Evolutionary conservation across 1,140 invertebrate species (phyloP).

Genomic region (Magallana ariakensis): DNA sequence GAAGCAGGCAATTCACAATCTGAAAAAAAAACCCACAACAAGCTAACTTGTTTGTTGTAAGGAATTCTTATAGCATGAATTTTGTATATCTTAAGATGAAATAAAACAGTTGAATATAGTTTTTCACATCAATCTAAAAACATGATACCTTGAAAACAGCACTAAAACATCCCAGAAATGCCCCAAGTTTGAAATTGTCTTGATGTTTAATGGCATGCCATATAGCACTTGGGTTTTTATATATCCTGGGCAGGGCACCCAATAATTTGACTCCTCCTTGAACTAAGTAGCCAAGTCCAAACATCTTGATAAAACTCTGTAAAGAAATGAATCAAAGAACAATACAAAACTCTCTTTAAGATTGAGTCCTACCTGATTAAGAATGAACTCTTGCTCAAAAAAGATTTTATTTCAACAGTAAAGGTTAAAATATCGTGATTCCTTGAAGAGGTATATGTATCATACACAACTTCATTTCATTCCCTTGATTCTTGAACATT

Average conservation of each 20-base stretch:
- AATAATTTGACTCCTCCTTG: slow-evolving; percentile 73
- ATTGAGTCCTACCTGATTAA: no score
- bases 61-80: no score
- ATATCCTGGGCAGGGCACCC: slow-evolving; percentile 60
- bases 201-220: slow-evolving; percentile 65
- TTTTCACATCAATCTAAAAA: not conserved
- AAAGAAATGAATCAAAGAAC: slow-evolving; percentile 39
- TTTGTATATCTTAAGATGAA: no score
- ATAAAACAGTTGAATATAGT: no score
- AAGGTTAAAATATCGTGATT: no score
- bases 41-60: no score
- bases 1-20: slow-evolving; percentile 75
- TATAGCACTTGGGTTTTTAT: slow-evolving; percentile 66
- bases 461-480: no score
- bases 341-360: no score
- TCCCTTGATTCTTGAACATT: no score
- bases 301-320: slow-evolving; percentile 72
- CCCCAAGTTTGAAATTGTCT: slow-evolving; percentile 71
- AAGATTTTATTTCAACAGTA: no score
- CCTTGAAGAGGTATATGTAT: no score
- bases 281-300: slow-evolving; percentile 72
- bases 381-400: no score
- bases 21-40: slow-evolving; percentile 48
- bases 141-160: slow-evolving; percentile 72
- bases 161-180: slow-evolving; percentile 74